Base-by-base conservation (phyloP, 2,797 vertebrate genomes). In the Apogon hyalosoma region DNA sequence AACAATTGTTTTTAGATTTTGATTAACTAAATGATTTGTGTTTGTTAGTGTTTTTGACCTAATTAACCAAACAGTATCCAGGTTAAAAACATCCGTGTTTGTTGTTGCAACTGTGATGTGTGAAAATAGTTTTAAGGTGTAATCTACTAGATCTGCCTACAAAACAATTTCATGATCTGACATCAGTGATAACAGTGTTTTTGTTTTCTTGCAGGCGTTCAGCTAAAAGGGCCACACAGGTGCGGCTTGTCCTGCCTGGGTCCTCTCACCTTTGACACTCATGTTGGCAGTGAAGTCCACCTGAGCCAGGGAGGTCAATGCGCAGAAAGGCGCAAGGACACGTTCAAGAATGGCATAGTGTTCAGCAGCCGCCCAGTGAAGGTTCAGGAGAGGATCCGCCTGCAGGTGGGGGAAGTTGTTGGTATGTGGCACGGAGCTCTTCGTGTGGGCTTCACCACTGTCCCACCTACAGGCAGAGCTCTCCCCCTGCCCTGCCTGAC, bases 391-490 rank as follows among this genome's bases (percentile, higher is more conserved):
- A 90, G 14, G 42, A 81, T 96, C 52, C 45, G 18, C 0, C 41
- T 96, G 75, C 82, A 78, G 10, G 85, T 96, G 60, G 75, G 90
- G 76, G 28, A 18, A 1, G 15, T 46, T 0, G 15, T 50, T 1
- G 0, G 0, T 0, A 12, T 0, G 4, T 96, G 95, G 95, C 11
- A 62, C 0, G 95, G 96, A 0, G 92, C 90, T 0, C 71, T 97
- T 46, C 90, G 95, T 0, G 31, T 96, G 53, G 96, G 95, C 52
- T 95, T 97, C 87, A 95, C 95, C n/a, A 90, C 50, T 6, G 72
- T 94, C 14, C 39, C 87, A 0, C 95, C 96, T 0, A 11, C 79
- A 0, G 8, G 11, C 0, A 75, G 82, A 1, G 0, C 76, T 42
- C 66, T 90, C 59, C 94, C 94, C 11, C 79, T 95, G 76, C 94